Evolutionary conservation across 2,888 invertebrate genomes (phyloP).

Genomic region (Xestia rhomboidea): DNA sequence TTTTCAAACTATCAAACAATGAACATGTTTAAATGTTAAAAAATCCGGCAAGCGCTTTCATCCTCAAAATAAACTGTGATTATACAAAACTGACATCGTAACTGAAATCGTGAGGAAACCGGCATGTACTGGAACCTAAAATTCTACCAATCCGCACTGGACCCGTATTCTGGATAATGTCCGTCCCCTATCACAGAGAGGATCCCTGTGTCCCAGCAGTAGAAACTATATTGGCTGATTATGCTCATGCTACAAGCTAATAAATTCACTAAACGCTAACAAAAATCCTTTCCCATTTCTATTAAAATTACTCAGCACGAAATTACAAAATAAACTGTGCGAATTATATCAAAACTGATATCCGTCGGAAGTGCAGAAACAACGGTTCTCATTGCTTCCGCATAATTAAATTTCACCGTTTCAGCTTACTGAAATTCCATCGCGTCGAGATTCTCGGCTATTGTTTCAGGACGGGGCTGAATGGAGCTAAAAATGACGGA

Average conservation of each 20-base stretch:
- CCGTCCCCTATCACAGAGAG: too few relatives aligned
- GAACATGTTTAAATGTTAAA: not conserved
- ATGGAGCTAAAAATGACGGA: conserved; percentile 58
- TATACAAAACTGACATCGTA: too few relatives aligned
- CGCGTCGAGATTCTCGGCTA: conserved; percentile 66
- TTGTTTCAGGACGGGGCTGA: conserved; percentile 59
- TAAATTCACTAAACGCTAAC: not conserved
- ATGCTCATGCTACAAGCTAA: not conserved
- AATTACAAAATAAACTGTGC: conserved; percentile 52
- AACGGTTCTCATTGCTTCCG: conserved; percentile 73
- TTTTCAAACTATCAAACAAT: not conserved
- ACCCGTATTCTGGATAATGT: too few relatives aligned
- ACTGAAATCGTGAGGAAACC: too few relatives aligned
- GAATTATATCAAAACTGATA: conserved; percentile 71
- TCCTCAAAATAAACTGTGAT: too few relatives aligned
- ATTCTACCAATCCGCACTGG: not conserved
- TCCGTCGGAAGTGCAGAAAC: conserved; percentile 69
- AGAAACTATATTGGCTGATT: not conserved
- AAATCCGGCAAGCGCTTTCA: not conserved
- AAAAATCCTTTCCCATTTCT: not conserved
- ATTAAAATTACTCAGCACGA: conserved; percentile 8
- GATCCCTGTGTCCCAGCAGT: not conserved
- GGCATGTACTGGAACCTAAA: not conserved
- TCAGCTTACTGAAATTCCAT: conserved; percentile 81
- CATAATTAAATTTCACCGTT: conserved; percentile 81